Evolutionary conservation across 2,888 invertebrate genomes (phyloP).

Genomic region (Meloe dianella): DNA sequence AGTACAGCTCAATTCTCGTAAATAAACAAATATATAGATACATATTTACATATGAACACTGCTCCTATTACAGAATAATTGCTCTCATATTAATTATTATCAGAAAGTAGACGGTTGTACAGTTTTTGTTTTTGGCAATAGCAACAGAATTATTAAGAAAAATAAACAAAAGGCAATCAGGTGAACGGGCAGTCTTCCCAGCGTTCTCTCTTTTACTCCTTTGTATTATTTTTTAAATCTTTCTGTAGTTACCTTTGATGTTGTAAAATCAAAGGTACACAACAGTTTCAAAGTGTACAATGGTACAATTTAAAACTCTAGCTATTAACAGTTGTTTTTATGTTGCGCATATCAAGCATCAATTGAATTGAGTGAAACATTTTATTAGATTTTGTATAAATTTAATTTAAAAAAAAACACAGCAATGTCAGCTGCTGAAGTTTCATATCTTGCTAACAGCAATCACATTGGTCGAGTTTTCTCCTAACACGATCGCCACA

Average conservation of each 20-base stretch:
- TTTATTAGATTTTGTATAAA: not conserved
- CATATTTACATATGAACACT: slow-evolving; percentile 13
- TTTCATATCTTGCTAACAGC: not conserved
- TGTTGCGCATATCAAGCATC: not conserved
- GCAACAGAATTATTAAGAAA: not conserved
- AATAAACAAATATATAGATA: slow-evolving; percentile 19
- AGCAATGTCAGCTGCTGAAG: not conserved
- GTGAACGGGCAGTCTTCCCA: not conserved
- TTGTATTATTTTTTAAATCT: not conserved
- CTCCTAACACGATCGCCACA: not conserved
- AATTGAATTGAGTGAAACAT: not conserved
- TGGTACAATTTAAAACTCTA: not conserved
- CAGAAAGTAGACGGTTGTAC: not conserved
- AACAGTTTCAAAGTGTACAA: not conserved
- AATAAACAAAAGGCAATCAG: not conserved
- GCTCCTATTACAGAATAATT: slow-evolving; percentile 25
- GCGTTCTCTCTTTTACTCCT: not conserved
- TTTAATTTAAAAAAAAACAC: not conserved
- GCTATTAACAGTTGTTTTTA: not conserved
- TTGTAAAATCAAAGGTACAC: slow-evolving; percentile 7
- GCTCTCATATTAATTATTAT: slow-evolving; percentile 16
- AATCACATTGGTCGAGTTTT: not conserved
- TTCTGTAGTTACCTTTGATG: not conserved
- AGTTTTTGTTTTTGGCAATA: not conserved
- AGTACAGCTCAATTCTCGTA: slow-evolving; percentile 16